Evolutionary conservation across 2,113 vertebrate species (phyloP), one percentile per base, ranked within the genome.

Genomic region (Apodemus sylvaticus): DNA sequence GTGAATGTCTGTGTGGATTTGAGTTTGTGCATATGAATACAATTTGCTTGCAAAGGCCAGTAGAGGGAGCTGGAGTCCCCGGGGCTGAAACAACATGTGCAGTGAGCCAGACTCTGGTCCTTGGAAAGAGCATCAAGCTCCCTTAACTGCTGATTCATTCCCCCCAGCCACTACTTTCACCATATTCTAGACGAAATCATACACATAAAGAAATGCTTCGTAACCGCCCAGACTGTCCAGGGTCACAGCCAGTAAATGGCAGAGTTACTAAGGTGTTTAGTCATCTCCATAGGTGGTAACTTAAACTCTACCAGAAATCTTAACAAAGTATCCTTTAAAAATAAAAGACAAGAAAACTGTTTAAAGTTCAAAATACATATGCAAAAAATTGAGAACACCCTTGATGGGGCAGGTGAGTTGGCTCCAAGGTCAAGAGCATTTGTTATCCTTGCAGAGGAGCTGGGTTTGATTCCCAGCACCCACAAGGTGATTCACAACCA

Each of bases 161-260:
- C 62, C 62, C 48, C 31, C 62, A 68, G 31, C 83, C 17, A 34
- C 31, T 36, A 39, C 64, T 62, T 87, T 34, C 14, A 5, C 9
- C 3, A 14, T 34, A 39, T 77, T 39, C 12, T 36, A 29, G 12
- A 79, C 51, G 26, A 62, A 70, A 39, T 1, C 24, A 64, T 12
- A 22, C 24, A 42, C 16, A 42, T 2, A 45, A 39, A 73, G 3
- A 8, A 29, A 77, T 14, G 42, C 48, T 60, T 53, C 51, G 16
- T n/a, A 42, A 74, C 42, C 29, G 11, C 7, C 24, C 19, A 3
- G 5, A 3, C 24, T 14, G 2, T 14, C 3, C 5, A 7, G 4
- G 22, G 16, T 62, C 19, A 89, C 0, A 66, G 42, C 29, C 39
- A 45, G 8, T 19, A 36, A 94, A 14, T 16, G 62, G 2, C 26